These are phyloP conservation scores for Coecobrya sp. DNA, from an alignment of 2,888 invertebrate genomes.

Conservation along the genomic window DNA sequence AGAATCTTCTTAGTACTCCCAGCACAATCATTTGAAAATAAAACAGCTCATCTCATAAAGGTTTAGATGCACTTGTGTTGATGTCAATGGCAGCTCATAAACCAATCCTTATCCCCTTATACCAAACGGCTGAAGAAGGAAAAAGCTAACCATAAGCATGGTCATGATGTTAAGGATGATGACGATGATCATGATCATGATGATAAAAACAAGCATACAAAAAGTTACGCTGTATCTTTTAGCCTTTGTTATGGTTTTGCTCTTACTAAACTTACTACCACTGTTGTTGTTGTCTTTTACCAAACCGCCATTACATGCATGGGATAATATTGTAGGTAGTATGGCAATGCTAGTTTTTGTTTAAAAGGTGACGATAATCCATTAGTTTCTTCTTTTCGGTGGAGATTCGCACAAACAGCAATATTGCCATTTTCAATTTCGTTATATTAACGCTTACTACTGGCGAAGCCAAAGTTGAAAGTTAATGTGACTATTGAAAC, in stretches of 20 bases:
- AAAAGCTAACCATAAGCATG: conserved; percentile 63
- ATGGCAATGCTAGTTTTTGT: conserved; percentile 49
- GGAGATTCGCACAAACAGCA: conserved; percentile 5
- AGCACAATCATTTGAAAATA: conserved; percentile 85
- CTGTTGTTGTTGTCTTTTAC: not conserved
- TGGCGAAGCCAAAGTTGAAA: too few relatives aligned
- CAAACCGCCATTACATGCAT: not conserved
- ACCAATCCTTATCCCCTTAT: conserved; percentile 84
- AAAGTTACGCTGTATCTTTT: conserved; percentile 31
- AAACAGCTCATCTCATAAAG: conserved; percentile 86
- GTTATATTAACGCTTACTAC: too few relatives aligned
- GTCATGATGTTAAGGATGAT: conserved; percentile 42
- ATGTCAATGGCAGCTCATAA: conserved; percentile 86
- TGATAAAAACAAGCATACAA: conserved; percentile 67
- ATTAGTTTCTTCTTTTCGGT: conserved; percentile 45
- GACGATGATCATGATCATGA: conserved; percentile 54
- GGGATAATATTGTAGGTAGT: not conserved
- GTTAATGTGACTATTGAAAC: too few relatives aligned
- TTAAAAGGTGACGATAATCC: conserved; percentile 66
- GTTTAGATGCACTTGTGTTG: conserved; percentile 86
- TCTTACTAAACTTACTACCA: not conserved
- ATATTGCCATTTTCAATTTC: not conserved
- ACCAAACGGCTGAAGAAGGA: conserved; percentile 54
- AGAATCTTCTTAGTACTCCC: conserved; percentile 75
- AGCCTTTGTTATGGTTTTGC: conserved; percentile 39